Conservation (phyloP, 1,140 invertebrate species). For the Onthophagus taurus region DNA sequence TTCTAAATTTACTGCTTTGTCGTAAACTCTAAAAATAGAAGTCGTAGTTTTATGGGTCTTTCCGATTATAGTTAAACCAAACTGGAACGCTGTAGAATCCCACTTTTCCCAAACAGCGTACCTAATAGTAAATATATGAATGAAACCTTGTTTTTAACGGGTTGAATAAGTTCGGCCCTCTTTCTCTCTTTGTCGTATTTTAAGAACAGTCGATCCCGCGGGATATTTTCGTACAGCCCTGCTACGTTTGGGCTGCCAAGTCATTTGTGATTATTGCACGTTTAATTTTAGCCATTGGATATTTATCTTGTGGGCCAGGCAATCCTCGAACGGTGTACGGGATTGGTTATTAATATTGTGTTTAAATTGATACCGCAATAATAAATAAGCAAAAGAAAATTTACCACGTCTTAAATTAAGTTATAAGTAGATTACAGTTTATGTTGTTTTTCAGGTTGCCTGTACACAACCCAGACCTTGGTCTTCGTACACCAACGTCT, state of each 20-base stretch:
- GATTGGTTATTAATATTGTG: too few species aligned
- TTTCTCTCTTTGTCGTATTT: neutral
- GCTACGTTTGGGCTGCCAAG: conserved; percentile 8
- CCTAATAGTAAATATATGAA: neutral
- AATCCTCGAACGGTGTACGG: too few species aligned
- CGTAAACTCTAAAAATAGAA: too few species aligned
- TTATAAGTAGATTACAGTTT: too few species aligned
- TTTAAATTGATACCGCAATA: too few species aligned
- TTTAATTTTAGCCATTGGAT: conserved; percentile 8
- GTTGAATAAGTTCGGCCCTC: neutral
- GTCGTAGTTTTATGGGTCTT: too few species aligned
- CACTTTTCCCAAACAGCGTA: neutral
- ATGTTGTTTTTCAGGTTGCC: conserved; percentile 33
- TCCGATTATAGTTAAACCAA: too few species aligned
- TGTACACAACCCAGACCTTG: conserved; percentile 29
- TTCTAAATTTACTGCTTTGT: too few species aligned
- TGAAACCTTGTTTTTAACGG: neutral
- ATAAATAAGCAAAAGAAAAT: too few species aligned
- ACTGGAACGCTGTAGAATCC: neutral
- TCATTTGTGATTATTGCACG: conserved; percentile 10
- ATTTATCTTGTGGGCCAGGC: too few species aligned
- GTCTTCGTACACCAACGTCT: conserved; percentile 33
- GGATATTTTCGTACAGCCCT: neutral
- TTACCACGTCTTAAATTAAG: too few species aligned
- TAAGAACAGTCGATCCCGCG: neutral